phyloP scores from a whole-genome alignment of 2,888 invertebrate genomes.

The Linnaemya tessellans region DNA sequence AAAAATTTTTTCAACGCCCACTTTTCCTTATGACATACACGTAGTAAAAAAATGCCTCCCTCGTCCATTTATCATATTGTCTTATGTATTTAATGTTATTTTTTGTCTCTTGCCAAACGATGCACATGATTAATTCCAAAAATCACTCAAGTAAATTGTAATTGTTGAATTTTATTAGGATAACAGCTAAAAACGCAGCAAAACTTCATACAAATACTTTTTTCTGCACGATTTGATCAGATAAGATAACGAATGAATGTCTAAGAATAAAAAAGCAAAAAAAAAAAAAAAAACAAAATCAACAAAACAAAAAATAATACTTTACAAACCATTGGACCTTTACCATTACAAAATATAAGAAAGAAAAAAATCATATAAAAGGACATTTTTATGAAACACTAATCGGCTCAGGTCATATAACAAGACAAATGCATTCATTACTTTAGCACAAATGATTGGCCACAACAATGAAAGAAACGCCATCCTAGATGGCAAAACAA shows the following conservation, averaged over 20 bases:
- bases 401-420: slow-evolving; percentile 32
- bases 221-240: slow-evolving; percentile 54
- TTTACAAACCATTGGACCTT: slow-evolving; percentile 16
- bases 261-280: not conserved
- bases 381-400: slow-evolving; percentile 20
- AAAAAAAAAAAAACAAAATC: not conserved
- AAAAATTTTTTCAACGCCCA: too few relatives aligned
- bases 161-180: slow-evolving; percentile 56
- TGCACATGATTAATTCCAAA: slow-evolving; percentile 35
- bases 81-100: not conserved
- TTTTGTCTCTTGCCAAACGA: not conserved
- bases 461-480: not conserved
- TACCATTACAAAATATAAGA: not conserved
- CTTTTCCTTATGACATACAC: too few relatives aligned
- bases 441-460: slow-evolving; percentile 10
- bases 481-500: slow-evolving; percentile 1
- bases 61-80: not conserved
- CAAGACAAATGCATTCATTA: not conserved
- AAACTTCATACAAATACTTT: slow-evolving; percentile 13
- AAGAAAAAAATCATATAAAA: slow-evolving; percentile 28
- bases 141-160: slow-evolving; percentile 61
- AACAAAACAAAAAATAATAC: slow-evolving; percentile 2
- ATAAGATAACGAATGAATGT: slow-evolving; percentile 28
- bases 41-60: not conserved
- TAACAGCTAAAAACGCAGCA: slow-evolving; percentile 45